Base-by-base conservation (phyloP, 53 echinoderm and acorn worm species). In the Apostichopus leukothele region DNA sequence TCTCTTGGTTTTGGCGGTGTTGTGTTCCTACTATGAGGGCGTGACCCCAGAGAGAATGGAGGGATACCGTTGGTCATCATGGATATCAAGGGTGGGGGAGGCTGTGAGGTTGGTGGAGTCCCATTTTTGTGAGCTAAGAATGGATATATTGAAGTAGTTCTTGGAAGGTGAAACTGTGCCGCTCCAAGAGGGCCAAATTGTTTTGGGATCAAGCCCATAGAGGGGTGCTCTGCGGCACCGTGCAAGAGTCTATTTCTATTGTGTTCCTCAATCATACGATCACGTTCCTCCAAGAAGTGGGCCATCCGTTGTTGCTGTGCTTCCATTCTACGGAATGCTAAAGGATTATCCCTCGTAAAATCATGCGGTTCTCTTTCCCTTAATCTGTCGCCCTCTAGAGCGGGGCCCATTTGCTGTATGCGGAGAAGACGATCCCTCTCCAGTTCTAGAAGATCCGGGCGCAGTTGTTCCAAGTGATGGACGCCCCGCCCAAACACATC, bases 351-450 rank as follows among this genome's bases (percentile, higher is more conserved):
- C 22, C 99, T 83, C 0, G 99, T 94, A 75, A 99, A 99, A 83
- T 99, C 99, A 73, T 99, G 99, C 5, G 96, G 99, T 88, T 99
- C 99, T 26, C 99, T 83, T 10, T 99, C 99, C 23, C 99, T 91
- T 83, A 96, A 93, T 53, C 99, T 88, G 51, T 99, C 99, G 25
- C 66, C 68, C 27, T 99, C 99, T 73, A 99, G 86, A 74, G 94
- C 67, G n/a, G 99, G 99, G 13, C 94, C 99, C 91, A 95, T 92
- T 19, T 93, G 95, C 53, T 94, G 96, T 25, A 92, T 93, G 27
- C 99, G 96, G 90, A 99, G 90, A 88, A 99, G 84, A 50, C 99
- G 94, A 76, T 99, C 99, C 12, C 99, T 89, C 88, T 99, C 99
- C n/a, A 96, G 95, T 88, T 99, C 99, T 16, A 94, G 79, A 53